These are phyloP conservation scores for Furcifer pardalis DNA, from an alignment of 2,797 vertebrate species.

Conservation along the genomic window DNA sequence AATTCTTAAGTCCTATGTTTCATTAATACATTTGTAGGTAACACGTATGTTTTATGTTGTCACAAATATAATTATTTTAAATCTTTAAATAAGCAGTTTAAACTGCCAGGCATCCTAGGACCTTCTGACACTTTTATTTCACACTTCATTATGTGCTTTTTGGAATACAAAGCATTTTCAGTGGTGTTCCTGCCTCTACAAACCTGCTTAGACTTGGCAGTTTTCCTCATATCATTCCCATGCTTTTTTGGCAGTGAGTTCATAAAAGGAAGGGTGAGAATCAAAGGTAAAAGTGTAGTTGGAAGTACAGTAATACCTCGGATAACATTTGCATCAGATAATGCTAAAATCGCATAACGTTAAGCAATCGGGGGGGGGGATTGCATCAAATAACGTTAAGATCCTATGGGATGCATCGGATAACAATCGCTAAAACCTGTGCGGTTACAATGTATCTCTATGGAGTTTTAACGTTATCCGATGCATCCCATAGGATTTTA, in stretches of 20 bases:
- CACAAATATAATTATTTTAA: neutral
- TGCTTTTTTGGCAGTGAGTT: neutral
- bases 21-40: neutral
- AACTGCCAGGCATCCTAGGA: neutral
- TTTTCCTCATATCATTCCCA: slow-evolving; percentile 8
- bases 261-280: slow-evolving; percentile 50
- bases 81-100: fast-evolving
- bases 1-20: neutral
- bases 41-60: neutral
- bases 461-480: no score
- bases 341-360: no score
- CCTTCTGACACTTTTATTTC: neutral
- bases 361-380: no score
- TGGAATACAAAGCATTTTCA: slow-evolving; percentile 17
- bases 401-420: no score
- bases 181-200: fast-evolving
- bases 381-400: no score
- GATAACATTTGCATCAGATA: no score
- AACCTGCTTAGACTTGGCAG: neutral
- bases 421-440: no score
- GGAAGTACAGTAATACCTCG: no score
- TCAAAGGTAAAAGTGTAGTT: slow-evolving; percentile 46
- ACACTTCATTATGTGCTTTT: fast-evolving
- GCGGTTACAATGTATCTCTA: no score
- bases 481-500: no score